Evolutionary conservation across 2,113 vertebrate genomes (phyloP).

Genomic region (Silurus asotus): DNA sequence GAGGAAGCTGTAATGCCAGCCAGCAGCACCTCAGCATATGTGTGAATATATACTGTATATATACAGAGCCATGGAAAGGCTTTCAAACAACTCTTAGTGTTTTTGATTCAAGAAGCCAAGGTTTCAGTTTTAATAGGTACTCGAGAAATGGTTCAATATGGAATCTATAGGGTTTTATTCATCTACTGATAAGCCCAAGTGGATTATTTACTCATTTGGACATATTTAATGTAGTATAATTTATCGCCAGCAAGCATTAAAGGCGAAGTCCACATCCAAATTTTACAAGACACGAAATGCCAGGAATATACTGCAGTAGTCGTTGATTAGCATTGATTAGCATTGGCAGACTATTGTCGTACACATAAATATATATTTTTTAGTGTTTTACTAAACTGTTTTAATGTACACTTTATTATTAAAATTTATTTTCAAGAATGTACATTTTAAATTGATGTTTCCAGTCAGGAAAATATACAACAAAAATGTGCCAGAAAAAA

Average conservation of each 20-base stretch:
- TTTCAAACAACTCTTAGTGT: not conserved
- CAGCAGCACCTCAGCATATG: constrained; percentile 16
- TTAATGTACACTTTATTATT: no score
- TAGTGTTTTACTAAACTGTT: no score
- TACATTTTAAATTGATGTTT: no score
- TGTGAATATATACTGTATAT: constrained; percentile 1
- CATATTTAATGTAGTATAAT: not conserved
- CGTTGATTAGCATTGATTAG: no score
- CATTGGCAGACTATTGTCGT: no score
- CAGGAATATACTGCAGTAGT: not conserved
- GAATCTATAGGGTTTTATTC: not conserved
- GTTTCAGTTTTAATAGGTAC: not conserved
- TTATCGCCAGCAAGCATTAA: not conserved
- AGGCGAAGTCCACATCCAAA: not conserved
- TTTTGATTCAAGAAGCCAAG: not conserved
- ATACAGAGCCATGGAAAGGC: not conserved
- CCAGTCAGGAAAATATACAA: no score
- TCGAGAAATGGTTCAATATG: not conserved
- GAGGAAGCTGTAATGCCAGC: constrained; percentile 3
- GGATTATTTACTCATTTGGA: not conserved
- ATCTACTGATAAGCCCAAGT: not conserved
- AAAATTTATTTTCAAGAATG: no score
- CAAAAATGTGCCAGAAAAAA: no score
- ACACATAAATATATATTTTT: no score
- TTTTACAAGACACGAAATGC: not conserved